Percentiles rank a stretch among this genome's conserved stretches.
Conservation (phyloP, 2,888 invertebrate genomes). For the Athalia rosae region DNA sequence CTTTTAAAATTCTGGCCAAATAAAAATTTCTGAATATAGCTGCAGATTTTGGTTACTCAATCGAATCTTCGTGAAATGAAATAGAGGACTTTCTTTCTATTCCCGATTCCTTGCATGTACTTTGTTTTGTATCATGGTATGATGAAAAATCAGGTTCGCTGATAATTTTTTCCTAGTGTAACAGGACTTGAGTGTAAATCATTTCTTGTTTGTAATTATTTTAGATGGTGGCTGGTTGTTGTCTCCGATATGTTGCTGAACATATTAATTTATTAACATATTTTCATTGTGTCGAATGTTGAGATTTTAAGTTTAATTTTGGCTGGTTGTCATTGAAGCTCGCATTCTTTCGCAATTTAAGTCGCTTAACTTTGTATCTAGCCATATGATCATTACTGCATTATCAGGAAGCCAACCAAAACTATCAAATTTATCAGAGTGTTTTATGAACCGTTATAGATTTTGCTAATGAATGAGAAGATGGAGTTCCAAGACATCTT, state of each 20-base stretch:
- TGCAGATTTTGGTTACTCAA: no score
- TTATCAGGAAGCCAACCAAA: constrained; percentile 1
- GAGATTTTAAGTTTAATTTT: constrained; percentile 60
- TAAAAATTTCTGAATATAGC: constrained; percentile 2
- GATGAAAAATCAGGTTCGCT: not conserved
- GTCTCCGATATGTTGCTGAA: constrained; percentile 47
- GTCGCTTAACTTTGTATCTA: constrained; percentile 4
- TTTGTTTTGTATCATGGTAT: constrained; percentile 29
- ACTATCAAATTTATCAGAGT: not conserved
- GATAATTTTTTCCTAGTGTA: constrained; percentile 32
- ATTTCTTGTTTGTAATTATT: constrained; percentile 54
- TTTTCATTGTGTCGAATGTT: constrained; percentile 50
- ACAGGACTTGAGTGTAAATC: constrained; percentile 36
- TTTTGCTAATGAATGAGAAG: not conserved
- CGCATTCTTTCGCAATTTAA: constrained; percentile 32
- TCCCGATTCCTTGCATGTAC: constrained; percentile 24
- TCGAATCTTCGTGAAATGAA: not conserved
- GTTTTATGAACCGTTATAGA: constrained; percentile 31
- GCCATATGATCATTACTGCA: constrained; percentile 41
- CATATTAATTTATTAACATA: constrained; percentile 40
- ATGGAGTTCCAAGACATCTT: not conserved
- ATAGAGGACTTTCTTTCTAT: not conserved
- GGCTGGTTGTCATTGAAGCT: constrained; percentile 65
- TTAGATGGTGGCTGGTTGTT: constrained; percentile 68
- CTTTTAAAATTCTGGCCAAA: not conserved